Conservation (phyloP, 92 coral and sea anemone genomes). For the Anthopleura xanthogrammica region DNA sequence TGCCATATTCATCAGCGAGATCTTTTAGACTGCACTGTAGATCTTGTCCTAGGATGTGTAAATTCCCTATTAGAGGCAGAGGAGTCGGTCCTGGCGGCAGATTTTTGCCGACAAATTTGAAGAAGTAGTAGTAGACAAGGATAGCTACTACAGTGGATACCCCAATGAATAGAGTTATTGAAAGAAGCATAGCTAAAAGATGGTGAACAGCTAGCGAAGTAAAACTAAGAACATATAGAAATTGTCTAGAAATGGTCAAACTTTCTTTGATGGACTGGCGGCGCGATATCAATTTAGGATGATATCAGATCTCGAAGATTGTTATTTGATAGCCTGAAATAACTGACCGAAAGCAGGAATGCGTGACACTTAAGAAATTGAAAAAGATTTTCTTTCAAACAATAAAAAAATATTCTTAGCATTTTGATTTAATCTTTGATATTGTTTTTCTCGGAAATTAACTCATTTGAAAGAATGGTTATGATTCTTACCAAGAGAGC, state of each 20-base stretch:
- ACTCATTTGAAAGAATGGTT: not conserved
- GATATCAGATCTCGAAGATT: no score
- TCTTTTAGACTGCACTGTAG: conserved; percentile 47
- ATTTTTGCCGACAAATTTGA: not conserved
- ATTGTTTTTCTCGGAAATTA: not conserved
- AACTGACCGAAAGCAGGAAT: no score
- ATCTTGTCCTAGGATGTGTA: conserved; percentile 15
- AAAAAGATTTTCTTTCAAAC: not conserved
- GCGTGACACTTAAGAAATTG: no score
- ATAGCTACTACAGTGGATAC: not conserved
- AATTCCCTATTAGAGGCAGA: conserved; percentile 36
- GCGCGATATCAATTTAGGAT: no score
- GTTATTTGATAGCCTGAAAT: no score
- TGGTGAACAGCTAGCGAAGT: not conserved
- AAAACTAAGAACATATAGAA: not conserved
- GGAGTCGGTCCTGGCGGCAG: conserved; percentile 38
- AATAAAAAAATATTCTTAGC: no score
- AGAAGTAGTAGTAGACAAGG: conserved; percentile 25
- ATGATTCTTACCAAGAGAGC: no score
- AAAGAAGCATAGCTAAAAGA: not conserved
- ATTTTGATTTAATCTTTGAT: not conserved
- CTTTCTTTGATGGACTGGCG: no score
- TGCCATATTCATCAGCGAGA: conserved; percentile 59
- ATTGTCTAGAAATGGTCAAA: no score
- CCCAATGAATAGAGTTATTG: not conserved